Evolutionary conservation across 2,888 invertebrate species (phyloP).

Genomic region (Lasioglossum malachurum): DNA sequence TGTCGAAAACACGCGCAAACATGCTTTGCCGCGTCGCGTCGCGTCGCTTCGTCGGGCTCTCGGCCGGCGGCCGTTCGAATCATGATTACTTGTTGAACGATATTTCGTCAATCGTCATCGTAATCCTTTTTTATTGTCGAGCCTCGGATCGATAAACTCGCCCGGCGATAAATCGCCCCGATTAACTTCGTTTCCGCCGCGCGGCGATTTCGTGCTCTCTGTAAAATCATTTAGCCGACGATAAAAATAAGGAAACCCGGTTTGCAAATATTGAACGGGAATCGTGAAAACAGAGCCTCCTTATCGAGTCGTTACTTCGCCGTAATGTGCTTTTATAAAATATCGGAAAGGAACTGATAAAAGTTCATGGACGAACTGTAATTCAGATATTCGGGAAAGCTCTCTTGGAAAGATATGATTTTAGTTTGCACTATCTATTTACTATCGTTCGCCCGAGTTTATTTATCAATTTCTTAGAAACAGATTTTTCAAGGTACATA

Average conservation of each 20-base stretch:
- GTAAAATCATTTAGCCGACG: neutral
- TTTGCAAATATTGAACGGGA: neutral
- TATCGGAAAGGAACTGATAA: neutral
- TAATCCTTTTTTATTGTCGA: constrained; percentile 11
- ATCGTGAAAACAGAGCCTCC: neutral
- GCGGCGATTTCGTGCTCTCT: neutral
- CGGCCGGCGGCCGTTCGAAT: neutral
- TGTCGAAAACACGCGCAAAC: neutral
- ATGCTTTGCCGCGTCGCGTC: neutral
- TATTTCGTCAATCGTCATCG: constrained; percentile 3
- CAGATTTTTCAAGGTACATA: neutral
- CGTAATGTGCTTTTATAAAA: neutral
- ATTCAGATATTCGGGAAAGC: neutral
- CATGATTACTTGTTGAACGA: constrained; percentile 4
- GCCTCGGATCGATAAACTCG: neutral
- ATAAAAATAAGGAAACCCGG: neutral
- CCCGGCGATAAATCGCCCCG: neutral
- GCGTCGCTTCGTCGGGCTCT: neutral
- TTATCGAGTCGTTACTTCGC: neutral
- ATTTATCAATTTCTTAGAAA: neutral
- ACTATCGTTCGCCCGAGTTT: neutral
- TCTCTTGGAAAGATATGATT: neutral
- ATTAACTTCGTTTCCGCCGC: neutral
- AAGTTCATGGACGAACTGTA: neutral
- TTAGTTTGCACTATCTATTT: neutral